These are phyloP conservation scores for Lophura swinhoii DNA, from an alignment of 2,797 vertebrate genomes.

Conservation along the genomic window DNA sequence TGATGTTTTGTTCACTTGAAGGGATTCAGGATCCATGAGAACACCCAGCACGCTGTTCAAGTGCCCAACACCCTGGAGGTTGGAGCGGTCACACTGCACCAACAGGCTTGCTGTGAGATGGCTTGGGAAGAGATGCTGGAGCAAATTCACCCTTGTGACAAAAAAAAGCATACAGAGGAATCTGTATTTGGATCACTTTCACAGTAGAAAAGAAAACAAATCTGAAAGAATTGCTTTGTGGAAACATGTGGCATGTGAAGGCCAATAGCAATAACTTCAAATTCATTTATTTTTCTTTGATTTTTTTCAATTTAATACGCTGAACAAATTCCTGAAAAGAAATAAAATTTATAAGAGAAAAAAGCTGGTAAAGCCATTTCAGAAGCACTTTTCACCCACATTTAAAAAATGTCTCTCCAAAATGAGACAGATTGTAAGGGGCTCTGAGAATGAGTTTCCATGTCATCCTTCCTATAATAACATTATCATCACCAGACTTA, in stretches of 20 bases:
- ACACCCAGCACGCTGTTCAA: background rate
- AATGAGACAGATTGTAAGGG: background rate
- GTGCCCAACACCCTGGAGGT: background rate
- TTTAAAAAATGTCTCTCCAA: slow-evolving; percentile 40
- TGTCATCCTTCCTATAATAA: accelerated
- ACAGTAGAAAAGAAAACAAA: slow-evolving; percentile 19
- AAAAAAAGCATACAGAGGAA: background rate
- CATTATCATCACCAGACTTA: background rate
- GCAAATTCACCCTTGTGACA: background rate
- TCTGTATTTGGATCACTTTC: background rate
- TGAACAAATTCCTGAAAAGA: slow-evolving; percentile 67
- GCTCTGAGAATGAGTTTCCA: background rate
- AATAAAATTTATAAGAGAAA: slow-evolving; percentile 55
- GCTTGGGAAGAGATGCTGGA: background rate
- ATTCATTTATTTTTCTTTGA: slow-evolving; percentile 44
- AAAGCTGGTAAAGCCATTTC: slow-evolving; percentile 49
- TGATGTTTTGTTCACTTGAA: background rate
- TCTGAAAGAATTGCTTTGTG: slow-evolving; percentile 20
- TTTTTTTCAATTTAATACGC: slow-evolving; percentile 49
- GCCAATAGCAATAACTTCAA: slow-evolving; percentile 53
- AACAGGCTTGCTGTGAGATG: background rate
- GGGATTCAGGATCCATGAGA: background rate
- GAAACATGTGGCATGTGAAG: slow-evolving; percentile 38
- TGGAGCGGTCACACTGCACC: background rate
- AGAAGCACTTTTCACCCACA: slow-evolving; percentile 41